phyloP scores from a whole-genome alignment of 2,797 vertebrate species.

The Odontamblyopus lacepedii region DNA sequence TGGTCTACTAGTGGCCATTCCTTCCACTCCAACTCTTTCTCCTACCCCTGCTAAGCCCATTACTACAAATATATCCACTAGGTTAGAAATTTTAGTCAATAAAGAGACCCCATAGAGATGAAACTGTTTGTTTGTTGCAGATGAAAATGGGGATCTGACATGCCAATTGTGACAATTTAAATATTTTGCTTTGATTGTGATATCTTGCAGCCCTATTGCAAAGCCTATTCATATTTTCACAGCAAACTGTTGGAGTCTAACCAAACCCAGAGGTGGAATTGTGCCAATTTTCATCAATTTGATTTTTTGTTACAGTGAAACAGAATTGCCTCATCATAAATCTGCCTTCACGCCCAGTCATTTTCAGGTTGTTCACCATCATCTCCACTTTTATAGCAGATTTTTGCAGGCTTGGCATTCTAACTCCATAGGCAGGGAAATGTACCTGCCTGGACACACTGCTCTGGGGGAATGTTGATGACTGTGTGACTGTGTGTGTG shows the following conservation, averaged over 20 bases:
- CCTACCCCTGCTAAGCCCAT: no score
- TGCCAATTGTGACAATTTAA: not conserved
- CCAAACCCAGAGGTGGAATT: not conserved
- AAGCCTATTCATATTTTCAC: not conserved
- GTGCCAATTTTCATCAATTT: constrained; percentile 1
- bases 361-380: constrained; percentile 32
- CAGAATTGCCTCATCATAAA: constrained; percentile 28
- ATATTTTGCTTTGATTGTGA: not conserved
- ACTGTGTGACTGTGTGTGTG: constrained; percentile 36
- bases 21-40: no score
- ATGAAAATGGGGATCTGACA: not conserved
- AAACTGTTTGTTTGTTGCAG: not conserved
- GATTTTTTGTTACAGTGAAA: constrained; percentile 3
- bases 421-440: constrained; percentile 19
- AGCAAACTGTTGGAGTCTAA: not conserved
- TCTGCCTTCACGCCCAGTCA: constrained; percentile 8
- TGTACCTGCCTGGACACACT: constrained; percentile 12
- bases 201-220: not conserved
- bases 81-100: not conserved
- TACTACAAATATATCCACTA: no score
- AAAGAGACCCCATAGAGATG: not conserved
- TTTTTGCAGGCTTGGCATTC: constrained; percentile 8
- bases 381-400: constrained; percentile 26
- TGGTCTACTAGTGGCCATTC: no score
- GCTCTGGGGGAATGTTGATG: constrained; percentile 48